Evolutionary conservation across 2,113 vertebrate genomes (phyloP).

Genomic region (Hirundichthys speculiger): DNA sequence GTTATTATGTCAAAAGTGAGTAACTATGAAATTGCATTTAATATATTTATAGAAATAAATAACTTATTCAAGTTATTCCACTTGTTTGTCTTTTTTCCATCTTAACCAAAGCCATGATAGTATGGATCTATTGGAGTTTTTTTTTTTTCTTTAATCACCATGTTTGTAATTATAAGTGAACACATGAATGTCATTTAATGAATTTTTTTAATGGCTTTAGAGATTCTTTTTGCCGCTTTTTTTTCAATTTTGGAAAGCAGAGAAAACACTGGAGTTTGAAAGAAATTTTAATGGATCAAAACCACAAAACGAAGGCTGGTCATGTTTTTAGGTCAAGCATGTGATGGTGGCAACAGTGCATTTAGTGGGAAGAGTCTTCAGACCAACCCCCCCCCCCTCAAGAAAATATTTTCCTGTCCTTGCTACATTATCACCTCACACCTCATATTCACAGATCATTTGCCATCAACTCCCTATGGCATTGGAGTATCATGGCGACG

Average conservation of each 20-base stretch:
- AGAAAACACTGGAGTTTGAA: slow-evolving; percentile 18
- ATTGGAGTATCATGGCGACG: not conserved
- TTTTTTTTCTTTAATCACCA: not conserved
- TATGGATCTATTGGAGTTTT: not conserved
- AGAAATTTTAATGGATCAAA: slow-evolving; percentile 60
- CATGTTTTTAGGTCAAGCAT: not conserved
- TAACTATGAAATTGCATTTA: slow-evolving; percentile 56
- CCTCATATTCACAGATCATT: slow-evolving; percentile 38
- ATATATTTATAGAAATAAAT: slow-evolving; percentile 83
- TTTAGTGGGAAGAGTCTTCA: slow-evolving; percentile 15
- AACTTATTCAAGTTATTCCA: slow-evolving; percentile 77
- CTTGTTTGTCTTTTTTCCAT: not conserved
- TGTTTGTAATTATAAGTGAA: too few relatives aligned
- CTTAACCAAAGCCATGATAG: not conserved
- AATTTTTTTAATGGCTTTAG: too few relatives aligned
- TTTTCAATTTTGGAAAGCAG: not conserved
- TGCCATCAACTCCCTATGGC: slow-evolving; percentile 15
- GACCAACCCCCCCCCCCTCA: slow-evolving; percentile 3
- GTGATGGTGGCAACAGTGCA: slow-evolving; percentile 15
- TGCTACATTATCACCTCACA: slow-evolving; percentile 23
- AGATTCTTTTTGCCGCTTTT: not conserved
- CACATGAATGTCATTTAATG: too few relatives aligned
- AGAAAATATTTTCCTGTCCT: slow-evolving; percentile 12
- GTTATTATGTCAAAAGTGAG: slow-evolving; percentile 55
- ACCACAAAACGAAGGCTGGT: slow-evolving; percentile 20